Conservation (phyloP, 1,140 invertebrate genomes). For the Cydia strobilella region DNA sequence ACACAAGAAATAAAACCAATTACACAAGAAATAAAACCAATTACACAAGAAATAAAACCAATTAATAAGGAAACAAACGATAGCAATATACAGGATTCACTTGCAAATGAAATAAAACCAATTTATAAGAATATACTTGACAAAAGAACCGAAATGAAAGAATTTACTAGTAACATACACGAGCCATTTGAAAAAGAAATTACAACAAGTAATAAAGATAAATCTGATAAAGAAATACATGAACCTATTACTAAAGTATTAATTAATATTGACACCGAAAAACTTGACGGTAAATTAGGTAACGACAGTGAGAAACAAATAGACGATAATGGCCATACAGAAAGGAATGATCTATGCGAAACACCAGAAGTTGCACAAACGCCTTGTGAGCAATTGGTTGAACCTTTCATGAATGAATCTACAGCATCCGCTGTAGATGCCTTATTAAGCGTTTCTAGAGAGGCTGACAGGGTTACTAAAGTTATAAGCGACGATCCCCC, state of each 20-base stretch:
- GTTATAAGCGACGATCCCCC: constrained; percentile 69
- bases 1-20: constrained; percentile 52
- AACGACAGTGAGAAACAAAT: not conserved
- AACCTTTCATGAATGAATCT: constrained; percentile 67
- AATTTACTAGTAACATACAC: not conserved
- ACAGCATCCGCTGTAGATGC: constrained; percentile 74
- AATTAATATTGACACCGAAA: not conserved
- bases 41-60: constrained; percentile 52
- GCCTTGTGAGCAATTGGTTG: constrained; percentile 40
- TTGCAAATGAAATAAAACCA: not conserved
- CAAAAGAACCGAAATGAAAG: not conserved
- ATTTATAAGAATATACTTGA: not conserved
- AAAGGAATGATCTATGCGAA: not conserved
- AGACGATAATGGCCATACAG: not conserved
- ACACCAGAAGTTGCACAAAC: constrained; percentile 32
- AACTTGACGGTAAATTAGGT: not conserved
- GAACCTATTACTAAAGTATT: not conserved
- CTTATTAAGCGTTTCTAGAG: constrained; percentile 69
- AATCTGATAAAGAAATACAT: not conserved
- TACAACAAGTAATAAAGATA: constrained; percentile 33
- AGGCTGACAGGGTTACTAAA: constrained; percentile 71
- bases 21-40: constrained; percentile 4
- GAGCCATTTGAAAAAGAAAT: not conserved
- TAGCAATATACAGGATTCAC: not conserved
- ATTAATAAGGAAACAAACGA: constrained; percentile 38